phyloP scores from a whole-genome alignment of 2,113 vertebrate genomes.

The Gallinago undulata region DNA sequence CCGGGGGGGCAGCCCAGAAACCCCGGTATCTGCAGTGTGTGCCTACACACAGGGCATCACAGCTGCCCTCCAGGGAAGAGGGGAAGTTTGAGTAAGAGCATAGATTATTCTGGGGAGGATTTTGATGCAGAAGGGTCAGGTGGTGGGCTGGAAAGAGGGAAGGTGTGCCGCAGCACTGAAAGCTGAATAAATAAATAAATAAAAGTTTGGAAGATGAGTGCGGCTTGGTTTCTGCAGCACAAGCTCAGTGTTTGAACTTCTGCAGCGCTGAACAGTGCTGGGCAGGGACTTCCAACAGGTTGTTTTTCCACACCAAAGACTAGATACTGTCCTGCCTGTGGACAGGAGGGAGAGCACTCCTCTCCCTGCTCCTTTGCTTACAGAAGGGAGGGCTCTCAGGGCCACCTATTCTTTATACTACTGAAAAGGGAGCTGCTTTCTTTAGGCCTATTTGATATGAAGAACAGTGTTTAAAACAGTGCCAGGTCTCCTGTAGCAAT shows the following conservation, averaged over 20 bases:
- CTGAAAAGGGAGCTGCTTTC: background rate
- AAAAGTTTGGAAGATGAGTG: background rate
- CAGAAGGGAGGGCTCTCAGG: accelerated
- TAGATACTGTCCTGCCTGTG: background rate
- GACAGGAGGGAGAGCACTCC: background rate
- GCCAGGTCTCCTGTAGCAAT: background rate
- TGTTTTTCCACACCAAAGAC: background rate
- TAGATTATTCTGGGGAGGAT: background rate
- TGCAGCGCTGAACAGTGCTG: background rate
- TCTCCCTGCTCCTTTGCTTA: background rate
- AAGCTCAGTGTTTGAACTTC: background rate
- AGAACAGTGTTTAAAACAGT: background rate
- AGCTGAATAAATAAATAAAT: background rate
- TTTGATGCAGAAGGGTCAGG: background rate
- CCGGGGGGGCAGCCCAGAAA: background rate
- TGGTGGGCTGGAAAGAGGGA: background rate
- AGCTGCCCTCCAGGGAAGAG: background rate
- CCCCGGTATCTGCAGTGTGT: background rate
- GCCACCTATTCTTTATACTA: background rate
- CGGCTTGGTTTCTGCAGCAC: background rate
- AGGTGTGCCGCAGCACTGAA: background rate
- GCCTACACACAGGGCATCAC: background rate
- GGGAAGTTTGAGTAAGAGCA: background rate
- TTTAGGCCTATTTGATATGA: background rate
- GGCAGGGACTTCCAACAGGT: background rate